Evolutionary conservation across 1,140 invertebrate species (phyloP), one percentile per base, ranked within the genome.

Genomic region (Magallana ariakensis): DNA sequence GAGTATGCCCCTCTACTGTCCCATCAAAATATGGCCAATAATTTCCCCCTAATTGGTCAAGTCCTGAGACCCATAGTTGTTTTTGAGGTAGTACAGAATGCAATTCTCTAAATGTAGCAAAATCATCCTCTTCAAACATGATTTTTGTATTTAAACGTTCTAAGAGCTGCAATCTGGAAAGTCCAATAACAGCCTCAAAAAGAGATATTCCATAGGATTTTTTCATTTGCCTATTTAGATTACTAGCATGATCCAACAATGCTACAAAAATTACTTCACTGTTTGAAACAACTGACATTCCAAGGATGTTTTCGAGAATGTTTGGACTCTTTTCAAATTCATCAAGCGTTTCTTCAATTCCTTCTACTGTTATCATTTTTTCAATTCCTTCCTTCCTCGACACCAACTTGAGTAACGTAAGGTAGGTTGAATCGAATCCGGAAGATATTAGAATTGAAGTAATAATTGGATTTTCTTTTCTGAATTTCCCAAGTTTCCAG

Each of bases 161-260:
- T 58, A 84, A 22, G 22, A 57, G 55, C 1, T 84, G n/a, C 13
- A 58, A 60, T 58, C 56, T 60, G 15, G 53, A 54, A 22, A 84
- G 57, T 15, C 82, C 82, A 58, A 84, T 58, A 16, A 84, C 82
- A 57, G 22, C 82, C 57, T 84, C 82, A 60, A 58, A 84, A 84
- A 57, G 15, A 60, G 82, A 84, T 13, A 58, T 57, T 1, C 56
- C 26, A 22, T 55, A 54, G 19, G 15, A 54, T 56, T n/a, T 55
- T 53, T 56, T 82, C 80, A 82, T 54, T 82, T 13, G 15, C 53
- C n/a, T 22, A n/a, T 82, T 82, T 16, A 82, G 54, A 55, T 53
- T 26, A 22, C 54, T 54, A n/a, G 54, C 46, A 82, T n/a, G 80
- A 16, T n/a, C 15, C n/a, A 56, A 8, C 80, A 82, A 55, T 82